phyloP scores from a whole-genome alignment of 2,797 vertebrate species.

The Orientallactaga sibirica region DNA sequence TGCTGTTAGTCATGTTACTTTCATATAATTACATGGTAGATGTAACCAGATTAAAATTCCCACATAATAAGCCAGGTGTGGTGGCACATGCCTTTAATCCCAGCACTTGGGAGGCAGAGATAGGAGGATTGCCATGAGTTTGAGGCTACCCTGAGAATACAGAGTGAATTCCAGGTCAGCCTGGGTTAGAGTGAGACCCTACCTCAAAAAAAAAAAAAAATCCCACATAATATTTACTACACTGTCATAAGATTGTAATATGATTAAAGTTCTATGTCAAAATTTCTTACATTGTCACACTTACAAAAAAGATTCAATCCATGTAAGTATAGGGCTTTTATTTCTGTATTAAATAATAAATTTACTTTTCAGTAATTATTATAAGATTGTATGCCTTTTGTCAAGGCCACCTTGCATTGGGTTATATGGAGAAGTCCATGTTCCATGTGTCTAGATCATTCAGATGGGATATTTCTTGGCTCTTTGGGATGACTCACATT shows the following conservation, averaged over 20 bases:
- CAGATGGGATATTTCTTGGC: not conserved
- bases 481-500: slow-evolving; percentile 21
- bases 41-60: slow-evolving; percentile 40
- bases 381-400: not conserved
- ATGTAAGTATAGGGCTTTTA: slow-evolving; percentile 12
- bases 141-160: too few species aligned
- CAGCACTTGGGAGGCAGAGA: too few species aligned
- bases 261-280: slow-evolving; percentile 47
- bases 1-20: not conserved
- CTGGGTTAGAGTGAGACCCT: too few species aligned
- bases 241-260: slow-evolving; percentile 41
- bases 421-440: not conserved
- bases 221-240: slow-evolving; percentile 27
- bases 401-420: not conserved
- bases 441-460: not conserved
- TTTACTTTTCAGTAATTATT: slow-evolving; percentile 16
- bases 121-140: too few species aligned
- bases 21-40: slow-evolving; percentile 6
- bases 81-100: too few species aligned
- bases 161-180: too few species aligned
- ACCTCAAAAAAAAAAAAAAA: not conserved
- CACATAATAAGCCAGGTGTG: not conserved
- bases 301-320: not conserved
- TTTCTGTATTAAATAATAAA: slow-evolving; percentile 51
- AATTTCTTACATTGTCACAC: slow-evolving; percentile 30